These are phyloP conservation scores for Pogonus chalceus DNA, from an alignment of 1,140 invertebrate species.

Conservation along the genomic window DNA sequence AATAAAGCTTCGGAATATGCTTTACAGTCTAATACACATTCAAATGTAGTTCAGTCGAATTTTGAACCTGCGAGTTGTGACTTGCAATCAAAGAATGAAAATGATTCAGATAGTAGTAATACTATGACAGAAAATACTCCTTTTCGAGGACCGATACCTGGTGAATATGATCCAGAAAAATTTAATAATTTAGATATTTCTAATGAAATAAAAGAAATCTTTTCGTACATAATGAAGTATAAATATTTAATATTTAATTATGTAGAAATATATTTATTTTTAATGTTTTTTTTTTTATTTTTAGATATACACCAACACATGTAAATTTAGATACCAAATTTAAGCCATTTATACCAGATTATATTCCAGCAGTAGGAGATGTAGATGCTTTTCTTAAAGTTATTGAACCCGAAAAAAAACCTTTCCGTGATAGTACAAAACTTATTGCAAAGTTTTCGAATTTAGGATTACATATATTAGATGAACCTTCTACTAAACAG, in stretches of 20 bases:
- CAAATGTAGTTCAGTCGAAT: too few species aligned
- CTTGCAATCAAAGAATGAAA: conserved; percentile 10
- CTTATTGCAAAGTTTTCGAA: conserved; percentile 15
- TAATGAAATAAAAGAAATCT: conserved; percentile 81
- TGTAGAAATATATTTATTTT: too few species aligned
- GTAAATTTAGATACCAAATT: conserved; percentile 85
- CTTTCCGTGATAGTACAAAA: conserved; percentile 9
- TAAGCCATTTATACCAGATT: conserved; percentile 92
- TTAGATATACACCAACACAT: conserved; percentile 82
- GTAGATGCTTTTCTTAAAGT: conserved; percentile 97
- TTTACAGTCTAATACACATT: too few species aligned
- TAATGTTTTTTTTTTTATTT: conserved; percentile 20
- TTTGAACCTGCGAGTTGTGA: too few species aligned
- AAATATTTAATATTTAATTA: conserved; percentile 16
- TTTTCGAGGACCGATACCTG: conserved; percentile 15
- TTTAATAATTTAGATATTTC: conserved; percentile 76
- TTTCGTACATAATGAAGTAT: conserved; percentile 85
- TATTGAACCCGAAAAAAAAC: conserved; percentile 57
- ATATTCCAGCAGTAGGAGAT: conserved; percentile 94
- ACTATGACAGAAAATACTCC: conserved; percentile 1
- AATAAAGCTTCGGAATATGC: too few species aligned
- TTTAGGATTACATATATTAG: conserved; percentile 76
- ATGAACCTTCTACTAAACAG: conserved; percentile 91
- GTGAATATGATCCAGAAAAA: conserved; percentile 74
- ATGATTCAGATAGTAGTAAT: conserved; percentile 10